A percentile compares a stretch with the other conserved stretches of the same genome.
Evolutionary conservation across 2,113 vertebrate species (phyloP).

Genomic region (Albula glossodonta): DNA sequence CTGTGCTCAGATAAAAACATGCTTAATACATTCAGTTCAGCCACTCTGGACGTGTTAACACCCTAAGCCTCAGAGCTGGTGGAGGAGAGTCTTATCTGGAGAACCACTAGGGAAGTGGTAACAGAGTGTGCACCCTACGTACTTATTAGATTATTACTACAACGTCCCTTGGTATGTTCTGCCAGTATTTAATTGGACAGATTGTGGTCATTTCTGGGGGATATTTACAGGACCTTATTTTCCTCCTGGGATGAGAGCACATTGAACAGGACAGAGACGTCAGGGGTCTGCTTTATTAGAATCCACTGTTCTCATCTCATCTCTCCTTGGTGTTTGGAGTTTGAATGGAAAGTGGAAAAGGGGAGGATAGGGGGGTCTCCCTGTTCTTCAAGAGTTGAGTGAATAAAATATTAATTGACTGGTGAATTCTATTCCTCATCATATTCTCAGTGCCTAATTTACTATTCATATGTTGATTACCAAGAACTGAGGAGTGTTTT

Average conservation of each 20-base stretch:
- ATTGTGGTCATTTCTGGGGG: slow-evolving; percentile 24
- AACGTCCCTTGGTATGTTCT: no score
- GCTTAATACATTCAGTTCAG: background rate
- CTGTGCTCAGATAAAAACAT: background rate
- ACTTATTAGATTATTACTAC: no score
- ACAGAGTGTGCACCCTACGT: background rate
- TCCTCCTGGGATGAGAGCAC: background rate
- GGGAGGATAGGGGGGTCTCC: slow-evolving; percentile 23
- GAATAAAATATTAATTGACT: slow-evolving; percentile 49
- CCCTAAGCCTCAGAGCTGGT: no score
- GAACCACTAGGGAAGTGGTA: background rate
- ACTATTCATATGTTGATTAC: slow-evolving; percentile 51
- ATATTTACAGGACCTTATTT: slow-evolving; percentile 40
- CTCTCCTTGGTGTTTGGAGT: slow-evolving; percentile 45
- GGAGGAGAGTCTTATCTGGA: background rate
- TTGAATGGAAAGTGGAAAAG: slow-evolving; percentile 27
- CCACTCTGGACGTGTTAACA: background rate
- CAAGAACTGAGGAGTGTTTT: slow-evolving; percentile 46
- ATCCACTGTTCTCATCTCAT: slow-evolving; percentile 29
- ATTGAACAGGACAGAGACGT: background rate
- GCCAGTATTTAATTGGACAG: background rate
- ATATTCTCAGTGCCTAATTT: slow-evolving; percentile 45
- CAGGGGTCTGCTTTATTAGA: slow-evolving; percentile 22
- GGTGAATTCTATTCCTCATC: slow-evolving; percentile 37
- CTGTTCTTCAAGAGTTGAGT: slow-evolving; percentile 29